Percentiles rank a stretch among this genome's conserved stretches.
These are phyloP conservation scores for Noctua comes DNA, from an alignment of 2,888 invertebrate genomes.

Conservation along the genomic window DNA sequence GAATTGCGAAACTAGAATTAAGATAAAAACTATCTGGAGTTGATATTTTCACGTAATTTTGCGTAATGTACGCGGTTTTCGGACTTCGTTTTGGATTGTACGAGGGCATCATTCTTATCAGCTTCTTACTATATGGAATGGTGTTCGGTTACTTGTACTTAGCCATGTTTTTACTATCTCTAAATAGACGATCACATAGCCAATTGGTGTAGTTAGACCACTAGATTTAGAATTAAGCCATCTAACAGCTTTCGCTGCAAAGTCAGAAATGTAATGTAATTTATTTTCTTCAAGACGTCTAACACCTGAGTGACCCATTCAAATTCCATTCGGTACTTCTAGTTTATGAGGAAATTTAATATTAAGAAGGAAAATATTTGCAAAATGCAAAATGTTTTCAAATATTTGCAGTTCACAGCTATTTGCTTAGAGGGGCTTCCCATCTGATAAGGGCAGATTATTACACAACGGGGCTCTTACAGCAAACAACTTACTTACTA, in stretches of 20 bases:
- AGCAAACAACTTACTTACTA: slow-evolving; percentile 11
- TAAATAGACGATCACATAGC: background rate
- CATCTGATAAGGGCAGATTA: slow-evolving; percentile 36
- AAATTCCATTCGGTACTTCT: background rate
- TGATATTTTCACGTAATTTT: slow-evolving; percentile 76
- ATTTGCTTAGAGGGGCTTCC: slow-evolving; percentile 33
- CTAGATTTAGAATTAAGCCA: background rate
- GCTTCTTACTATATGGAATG: slow-evolving; percentile 6
- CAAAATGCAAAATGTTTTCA: slow-evolving; percentile 24
- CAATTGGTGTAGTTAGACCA: no score
- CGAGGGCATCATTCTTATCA: slow-evolving; percentile 47
- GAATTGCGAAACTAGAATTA: slow-evolving; percentile 78
- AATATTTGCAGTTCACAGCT: slow-evolving; percentile 40
- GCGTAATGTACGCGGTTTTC: slow-evolving; percentile 66
- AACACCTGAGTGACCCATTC: background rate
- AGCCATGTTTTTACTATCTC: background rate
- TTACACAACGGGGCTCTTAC: slow-evolving; percentile 34
- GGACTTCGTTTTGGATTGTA: slow-evolving; percentile 43
- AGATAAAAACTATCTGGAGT: slow-evolving; percentile 73
- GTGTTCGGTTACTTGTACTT: background rate
- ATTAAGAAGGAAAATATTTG: slow-evolving; percentile 17
- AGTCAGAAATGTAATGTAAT: background rate
- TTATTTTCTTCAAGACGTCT: background rate
- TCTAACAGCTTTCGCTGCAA: no score
- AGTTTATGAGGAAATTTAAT: background rate